These are phyloP conservation scores for Sebastolobus altivelis DNA, from an alignment of 2,797 vertebrate genomes.

Conservation along the genomic window DNA sequence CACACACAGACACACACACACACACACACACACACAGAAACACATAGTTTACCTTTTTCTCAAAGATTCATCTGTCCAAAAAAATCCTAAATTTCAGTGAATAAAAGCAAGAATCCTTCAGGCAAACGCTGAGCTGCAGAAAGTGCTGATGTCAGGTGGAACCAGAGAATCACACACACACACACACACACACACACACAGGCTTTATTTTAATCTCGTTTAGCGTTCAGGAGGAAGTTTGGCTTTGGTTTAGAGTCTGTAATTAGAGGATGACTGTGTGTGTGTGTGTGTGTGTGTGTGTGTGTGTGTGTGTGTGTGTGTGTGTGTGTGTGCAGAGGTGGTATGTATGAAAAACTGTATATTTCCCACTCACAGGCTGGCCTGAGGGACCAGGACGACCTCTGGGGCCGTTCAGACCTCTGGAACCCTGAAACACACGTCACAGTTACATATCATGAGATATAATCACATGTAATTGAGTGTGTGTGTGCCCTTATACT, in stretches of 20 bases:
- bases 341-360: background rate
- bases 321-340: background rate
- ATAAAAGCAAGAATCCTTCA: background rate
- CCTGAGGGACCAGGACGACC: slow-evolving; percentile 90
- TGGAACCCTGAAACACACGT: slow-evolving; percentile 84
- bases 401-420: slow-evolving; percentile 91
- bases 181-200: background rate
- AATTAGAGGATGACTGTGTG: slow-evolving; percentile 37
- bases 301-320: too few relatives aligned
- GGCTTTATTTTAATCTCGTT: slow-evolving; percentile 61
- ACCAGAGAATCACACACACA: background rate
- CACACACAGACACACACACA: too few relatives aligned
- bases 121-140: background rate
- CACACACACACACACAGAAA: too few relatives aligned
- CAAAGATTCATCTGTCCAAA: slow-evolving; percentile 49
- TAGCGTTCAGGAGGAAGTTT: slow-evolving; percentile 41
- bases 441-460: slow-evolving; percentile 4
- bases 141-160: slow-evolving; percentile 20
- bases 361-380: slow-evolving; percentile 86
- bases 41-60: slow-evolving; percentile 63
- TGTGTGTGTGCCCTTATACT: background rate
- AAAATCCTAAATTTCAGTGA: background rate
- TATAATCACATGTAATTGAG: background rate
- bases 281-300: background rate
- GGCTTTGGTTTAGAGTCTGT: slow-evolving; percentile 22